phyloP scores from a whole-genome alignment of 2,113 vertebrate species.

The Pygoscelis antarcticus region DNA sequence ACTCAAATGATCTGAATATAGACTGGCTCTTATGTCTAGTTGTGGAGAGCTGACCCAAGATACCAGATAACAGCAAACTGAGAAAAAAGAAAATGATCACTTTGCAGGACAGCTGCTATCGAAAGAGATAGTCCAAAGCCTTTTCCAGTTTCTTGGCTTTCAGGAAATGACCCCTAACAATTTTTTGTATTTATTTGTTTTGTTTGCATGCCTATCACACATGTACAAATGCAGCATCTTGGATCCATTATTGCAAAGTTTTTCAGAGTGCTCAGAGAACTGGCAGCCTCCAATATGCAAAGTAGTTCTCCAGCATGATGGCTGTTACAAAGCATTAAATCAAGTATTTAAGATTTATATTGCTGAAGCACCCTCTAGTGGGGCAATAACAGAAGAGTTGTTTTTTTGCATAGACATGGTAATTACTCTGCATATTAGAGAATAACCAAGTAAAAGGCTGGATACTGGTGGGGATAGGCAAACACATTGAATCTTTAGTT shows the following conservation, averaged over 20 bases:
- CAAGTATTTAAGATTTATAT: slow-evolving; percentile 68
- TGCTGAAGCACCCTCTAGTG: slow-evolving; percentile 83
- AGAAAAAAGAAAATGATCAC: background rate
- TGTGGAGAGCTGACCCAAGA: background rate
- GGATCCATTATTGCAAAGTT: background rate
- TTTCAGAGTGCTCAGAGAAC: background rate
- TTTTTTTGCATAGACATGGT: background rate
- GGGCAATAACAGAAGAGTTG: slow-evolving; percentile 50
- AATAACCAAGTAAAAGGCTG: background rate
- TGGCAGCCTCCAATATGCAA: background rate
- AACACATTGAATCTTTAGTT: background rate
- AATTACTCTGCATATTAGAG: background rate
- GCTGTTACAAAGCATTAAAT: background rate
- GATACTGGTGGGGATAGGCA: background rate
- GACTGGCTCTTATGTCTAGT: background rate
- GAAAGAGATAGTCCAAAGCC: background rate
- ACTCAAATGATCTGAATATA: background rate
- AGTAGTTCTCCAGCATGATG: background rate
- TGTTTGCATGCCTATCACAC: background rate
- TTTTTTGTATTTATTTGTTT: background rate
- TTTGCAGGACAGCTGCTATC: background rate
- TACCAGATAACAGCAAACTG: background rate
- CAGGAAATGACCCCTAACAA: background rate
- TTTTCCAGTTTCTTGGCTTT: background rate
- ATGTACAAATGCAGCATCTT: background rate